A percentile compares a stretch with the other conserved stretches of the same genome.
Conservation (phyloP, 2,888 invertebrate genomes). For the Argyra leucocephala region DNA sequence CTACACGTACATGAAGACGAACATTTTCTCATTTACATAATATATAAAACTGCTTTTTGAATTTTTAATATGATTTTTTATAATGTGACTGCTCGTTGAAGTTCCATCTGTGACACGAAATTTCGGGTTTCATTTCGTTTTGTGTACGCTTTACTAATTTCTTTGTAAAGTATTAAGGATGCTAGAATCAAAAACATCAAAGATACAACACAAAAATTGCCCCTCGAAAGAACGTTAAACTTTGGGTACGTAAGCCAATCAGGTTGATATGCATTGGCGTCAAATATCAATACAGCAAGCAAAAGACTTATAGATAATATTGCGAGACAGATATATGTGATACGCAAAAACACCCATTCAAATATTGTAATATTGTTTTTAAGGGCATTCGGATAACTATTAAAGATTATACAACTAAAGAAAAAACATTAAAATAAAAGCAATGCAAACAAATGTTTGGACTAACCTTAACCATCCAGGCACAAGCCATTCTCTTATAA, state of each 20-base stretch:
- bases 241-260: conserved; percentile 92
- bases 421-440: conserved; percentile 66
- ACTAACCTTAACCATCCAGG: conserved; percentile 90
- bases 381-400: conserved; percentile 72
- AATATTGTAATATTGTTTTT: conserved; percentile 64
- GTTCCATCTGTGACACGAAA: conserved; percentile 81
- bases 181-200: conserved; percentile 59
- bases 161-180: conserved; percentile 60
- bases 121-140: conserved; percentile 68
- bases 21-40: too few species aligned
- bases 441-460: conserved; percentile 80
- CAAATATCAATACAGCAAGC: conserved; percentile 74
- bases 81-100: conserved; percentile 52
- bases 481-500: conserved; percentile 82
- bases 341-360: conserved; percentile 70
- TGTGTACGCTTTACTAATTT: conserved; percentile 62
- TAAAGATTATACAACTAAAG: conserved; percentile 66
- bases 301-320: conserved; percentile 64
- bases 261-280: conserved; percentile 76
- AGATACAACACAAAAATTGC: conserved; percentile 79
- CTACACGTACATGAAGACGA: too few species aligned
- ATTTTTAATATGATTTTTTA: conserved; percentile 30
- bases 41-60: too few species aligned
- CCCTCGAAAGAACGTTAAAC: conserved; percentile 90
- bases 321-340: conserved; percentile 60